Evolutionary conservation across 2,888 invertebrate species (phyloP), one percentile per base, ranked within the genome.

Genomic region (Papilio elwesi): DNA sequence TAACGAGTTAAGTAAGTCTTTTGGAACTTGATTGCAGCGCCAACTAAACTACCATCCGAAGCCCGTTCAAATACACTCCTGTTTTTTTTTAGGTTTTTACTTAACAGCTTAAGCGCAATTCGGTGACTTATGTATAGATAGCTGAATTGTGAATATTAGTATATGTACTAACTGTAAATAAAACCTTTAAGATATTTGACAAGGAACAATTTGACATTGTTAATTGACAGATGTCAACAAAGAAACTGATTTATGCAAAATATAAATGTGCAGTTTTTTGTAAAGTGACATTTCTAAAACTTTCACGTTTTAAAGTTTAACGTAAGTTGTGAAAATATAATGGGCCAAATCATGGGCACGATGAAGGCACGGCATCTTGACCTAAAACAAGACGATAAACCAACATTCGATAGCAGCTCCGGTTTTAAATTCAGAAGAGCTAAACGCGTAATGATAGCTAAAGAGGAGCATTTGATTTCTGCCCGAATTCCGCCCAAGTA

Each of bases 401-500:
- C 97, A 2, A 94, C 96, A 3, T 98, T 96, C 84, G 95, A 96
- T 83, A 94, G 96, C 0, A 78, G 92, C 57, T 87, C 93, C 74
- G 98, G 98, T 10, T 98, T 98, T 85, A 82, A 90, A 8, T 94
- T 90, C 69, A 95, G 94, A 47, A 95, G 98, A 76, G 95, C 95
- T 87, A 91, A 94, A 85, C 95, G 97, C 88, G 95, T 96, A 69
- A 96, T 96, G 96, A 86, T 94, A 43, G 96, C 96, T 0, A 95
- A 96, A 1, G 88, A 95, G 71, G 96, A 95, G 62, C 96, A 98
- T 85, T 94, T 98, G 93, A 93, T 94, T 78, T 97, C 97, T 0
- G 96, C 96, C 0, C 96, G 95, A 83, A 85, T 98, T 52, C 95
- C 96, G 0, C 82, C 94, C 0, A 85, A 94, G 12, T 91, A 95